phyloP scores from a whole-genome alignment of 2,888 invertebrate species.

The Ectobius pallidus region DNA sequence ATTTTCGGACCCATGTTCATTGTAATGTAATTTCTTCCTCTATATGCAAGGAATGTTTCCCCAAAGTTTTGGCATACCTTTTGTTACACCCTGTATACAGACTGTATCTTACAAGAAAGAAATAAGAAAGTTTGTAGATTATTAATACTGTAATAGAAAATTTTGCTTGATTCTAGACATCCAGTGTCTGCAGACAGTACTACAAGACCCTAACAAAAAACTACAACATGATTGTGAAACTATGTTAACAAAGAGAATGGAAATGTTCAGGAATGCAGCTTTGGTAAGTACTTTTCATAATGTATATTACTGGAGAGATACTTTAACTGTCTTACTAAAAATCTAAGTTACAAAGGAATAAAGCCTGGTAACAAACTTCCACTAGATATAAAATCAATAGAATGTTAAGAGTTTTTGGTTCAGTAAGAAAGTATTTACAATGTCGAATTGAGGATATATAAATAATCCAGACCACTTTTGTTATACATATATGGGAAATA shows the following conservation, averaged over 20 bases:
- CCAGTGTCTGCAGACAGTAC: conserved; percentile 54
- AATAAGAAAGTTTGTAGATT: too few relatives aligned
- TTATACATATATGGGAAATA: too few relatives aligned
- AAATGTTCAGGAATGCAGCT: conserved; percentile 90
- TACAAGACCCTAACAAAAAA: conserved; percentile 67
- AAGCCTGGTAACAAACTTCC: neutral
- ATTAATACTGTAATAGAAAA: too few relatives aligned
- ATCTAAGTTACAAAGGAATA: neutral
- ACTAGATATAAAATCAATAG: neutral
- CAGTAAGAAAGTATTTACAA: neutral
- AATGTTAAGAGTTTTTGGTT: neutral
- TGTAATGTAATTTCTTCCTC: too few relatives aligned
- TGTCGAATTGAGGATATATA: neutral
- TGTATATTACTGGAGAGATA: conserved; percentile 51
- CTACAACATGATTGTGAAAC: conserved; percentile 79
- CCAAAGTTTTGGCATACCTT: too few relatives aligned
- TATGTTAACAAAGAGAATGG: conserved; percentile 79
- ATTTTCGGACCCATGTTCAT: too few relatives aligned
- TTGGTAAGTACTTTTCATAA: conserved; percentile 46
- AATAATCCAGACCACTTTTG: too few relatives aligned
- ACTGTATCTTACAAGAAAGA: too few relatives aligned
- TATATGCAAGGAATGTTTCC: too few relatives aligned
- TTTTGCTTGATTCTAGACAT: too few relatives aligned
- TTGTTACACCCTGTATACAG: too few relatives aligned
- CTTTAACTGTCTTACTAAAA: conserved; percentile 40